Evolutionary conservation across 2,797 vertebrate genomes (phyloP), one percentile per base, ranked within the genome.

Genomic region (Mionectes olivaceus): DNA sequence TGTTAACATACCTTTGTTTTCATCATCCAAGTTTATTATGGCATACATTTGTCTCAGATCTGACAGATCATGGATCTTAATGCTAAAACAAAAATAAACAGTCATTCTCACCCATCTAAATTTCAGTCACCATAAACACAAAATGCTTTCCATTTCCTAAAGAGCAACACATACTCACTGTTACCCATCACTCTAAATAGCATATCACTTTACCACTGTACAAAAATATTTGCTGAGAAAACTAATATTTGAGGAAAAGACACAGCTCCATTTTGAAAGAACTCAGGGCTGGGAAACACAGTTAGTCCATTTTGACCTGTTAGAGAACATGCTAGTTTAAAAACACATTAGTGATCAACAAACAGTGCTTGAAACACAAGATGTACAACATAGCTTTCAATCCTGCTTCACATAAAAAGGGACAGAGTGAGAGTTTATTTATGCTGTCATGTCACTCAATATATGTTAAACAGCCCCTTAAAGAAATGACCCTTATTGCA

Each of bases 21-120:
- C 99, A 96, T 99, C 99, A 87, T 99, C 99, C 97, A 99, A 96
- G 46, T 97, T 98, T 96, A 99, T 98, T 76, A 99, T 98, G 83
- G 98, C 98, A 95, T 99, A 99, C 97, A 99, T 99, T 91, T 99
- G 98, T 96, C 98, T 99, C 83, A 99, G 97, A 93, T 99, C 99
- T 83, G 99, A 98, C 96, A 99, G 97, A 90, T 99, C 99, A 55
- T 99, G 99, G 93, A 99, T 99, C 98, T 99, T 99, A 94, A 99
- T 98, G 95, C 99, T 99, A 96, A 68, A 98, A 97, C 46, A 96
- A 59, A 96, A 96, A 96, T 10, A 82, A 85, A 87, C 30, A 87
- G 68, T 57, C 18, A 87, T 46, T 77, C 63, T 68, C 52, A 89
- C 5, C n/a, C 44, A 78, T 44, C 50, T 28, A 80, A 73, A 83